Evolutionary conservation across 2,797 vertebrate species (phyloP), one percentile per base, ranked within the genome.

Genomic region (Tapirus indicus): DNA sequence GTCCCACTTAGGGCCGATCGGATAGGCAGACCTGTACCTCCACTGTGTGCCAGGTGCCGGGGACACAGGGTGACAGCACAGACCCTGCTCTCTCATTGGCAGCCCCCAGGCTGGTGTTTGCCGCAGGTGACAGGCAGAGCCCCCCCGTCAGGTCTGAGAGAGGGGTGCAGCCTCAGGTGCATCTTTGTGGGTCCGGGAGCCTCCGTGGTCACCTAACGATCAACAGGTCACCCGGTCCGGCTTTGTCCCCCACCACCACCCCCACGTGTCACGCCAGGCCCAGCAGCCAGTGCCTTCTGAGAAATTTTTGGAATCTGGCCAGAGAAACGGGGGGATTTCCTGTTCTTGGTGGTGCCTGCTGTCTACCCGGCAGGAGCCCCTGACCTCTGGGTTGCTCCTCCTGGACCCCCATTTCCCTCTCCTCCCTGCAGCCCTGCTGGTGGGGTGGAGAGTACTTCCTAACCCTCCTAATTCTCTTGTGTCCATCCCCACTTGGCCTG

Each of bases 51-150:
- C 47, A 14, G 47, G 32, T 23, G 16, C 27, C 44, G 10, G 64
- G 49, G 16, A 52, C 80, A 9, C 21, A 10, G 14, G 52, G 9
- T 27, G 23, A 11, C 23, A 9, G 3, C 23, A 16, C 41, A 21
- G 21, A 29, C 5, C 5, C 3, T 29, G 7, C 16, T 38, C 68
- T 16, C 2, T 3, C 38, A 38, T 47, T 3, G 0, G 4, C 2
- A 23, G 60, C 41, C 90, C 23, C 41, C 18, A 80, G 54, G 35
- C 54, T 41, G 54, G 77, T 60, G 12, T 60, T 27, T 35, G 23
- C 32, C 35, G 13, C 41, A 17, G 41, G 66, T 2, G 41, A 29
- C 6, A 35, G 11, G 77, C n/a, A 29, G 41, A 72, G 58, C 14
- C 54, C 62, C 18, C 9, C 12, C 27, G 21, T 0, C 64, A 38